Conservation (phyloP, 2,888 invertebrate genomes). For the Elysia crispata region DNA sequence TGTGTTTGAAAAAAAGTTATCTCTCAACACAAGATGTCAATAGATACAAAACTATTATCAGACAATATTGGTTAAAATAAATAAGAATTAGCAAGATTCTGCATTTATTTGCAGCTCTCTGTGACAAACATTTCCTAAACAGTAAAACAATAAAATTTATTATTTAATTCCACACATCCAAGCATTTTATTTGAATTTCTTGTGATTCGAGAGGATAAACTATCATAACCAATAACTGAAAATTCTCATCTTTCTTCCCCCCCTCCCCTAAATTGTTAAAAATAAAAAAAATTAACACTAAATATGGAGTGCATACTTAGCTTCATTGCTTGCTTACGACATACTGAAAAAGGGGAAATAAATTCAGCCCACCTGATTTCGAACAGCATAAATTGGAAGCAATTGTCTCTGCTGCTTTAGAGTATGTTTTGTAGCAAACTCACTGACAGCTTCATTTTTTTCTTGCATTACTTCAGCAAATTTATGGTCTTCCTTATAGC, state of each 20-base stretch:
- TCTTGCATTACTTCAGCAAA: constrained; percentile 94
- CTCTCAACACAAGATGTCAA: too few species aligned
- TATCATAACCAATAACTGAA: too few species aligned
- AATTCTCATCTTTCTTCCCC: too few species aligned
- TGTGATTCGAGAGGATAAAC: too few species aligned
- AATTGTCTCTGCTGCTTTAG: constrained; percentile 89
- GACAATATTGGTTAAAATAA: too few species aligned
- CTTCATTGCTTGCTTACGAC: too few species aligned
- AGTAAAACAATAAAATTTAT: neutral
- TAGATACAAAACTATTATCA: too few species aligned
- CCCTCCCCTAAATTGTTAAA: too few species aligned
- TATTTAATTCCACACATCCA: neutral
- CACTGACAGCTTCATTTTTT: constrained; percentile 83
- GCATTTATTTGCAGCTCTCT: neutral
- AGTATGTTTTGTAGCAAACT: constrained; percentile 91
- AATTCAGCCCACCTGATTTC: constrained; percentile 85
- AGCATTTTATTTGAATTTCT: neutral
- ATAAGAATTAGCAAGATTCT: too few species aligned
- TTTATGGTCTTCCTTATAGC: constrained; percentile 95
- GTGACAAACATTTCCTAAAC: neutral
- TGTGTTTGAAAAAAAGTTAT: neutral
- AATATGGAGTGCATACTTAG: too few species aligned
- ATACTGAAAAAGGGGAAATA: neutral
- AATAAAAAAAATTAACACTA: too few species aligned
- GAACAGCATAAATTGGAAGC: constrained; percentile 95